These are phyloP conservation scores for Oncorhynchus clarkii DNA, from an alignment of 2,113 vertebrate species.

Conservation along the genomic window DNA sequence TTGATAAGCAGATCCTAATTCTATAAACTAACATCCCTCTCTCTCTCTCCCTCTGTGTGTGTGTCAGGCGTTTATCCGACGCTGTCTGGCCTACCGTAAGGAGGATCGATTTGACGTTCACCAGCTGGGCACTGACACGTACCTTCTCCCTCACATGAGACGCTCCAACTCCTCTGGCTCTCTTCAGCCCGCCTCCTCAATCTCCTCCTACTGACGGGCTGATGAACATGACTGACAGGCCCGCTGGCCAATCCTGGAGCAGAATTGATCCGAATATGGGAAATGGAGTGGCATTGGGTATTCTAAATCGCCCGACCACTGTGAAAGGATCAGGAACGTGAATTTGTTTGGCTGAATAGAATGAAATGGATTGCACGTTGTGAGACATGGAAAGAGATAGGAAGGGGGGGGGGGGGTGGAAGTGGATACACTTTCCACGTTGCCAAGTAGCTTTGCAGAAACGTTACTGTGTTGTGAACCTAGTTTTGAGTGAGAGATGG, in stretches of 20 bases:
- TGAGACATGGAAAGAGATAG: neutral
- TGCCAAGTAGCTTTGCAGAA: too few relatives aligned
- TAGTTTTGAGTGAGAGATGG: constrained; percentile 8
- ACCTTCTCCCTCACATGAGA: constrained; percentile 98
- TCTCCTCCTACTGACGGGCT: constrained; percentile 86
- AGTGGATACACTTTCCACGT: neutral
- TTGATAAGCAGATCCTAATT: too few relatives aligned
- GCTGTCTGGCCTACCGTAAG: constrained; percentile 97
- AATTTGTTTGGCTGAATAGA: constrained; percentile 17
- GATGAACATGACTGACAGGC: constrained; percentile 38
- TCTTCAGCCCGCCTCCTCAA: constrained; percentile 84
- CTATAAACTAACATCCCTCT: too few relatives aligned
- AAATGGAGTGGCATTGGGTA: constrained; percentile 1
- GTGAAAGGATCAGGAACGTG: constrained; percentile 21
- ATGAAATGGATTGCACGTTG: neutral
- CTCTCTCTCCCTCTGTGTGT: neutral
- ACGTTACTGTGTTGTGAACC: neutral
- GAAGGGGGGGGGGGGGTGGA: neutral
- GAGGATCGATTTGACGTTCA: constrained; percentile 98
- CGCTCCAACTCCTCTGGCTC: constrained; percentile 97
- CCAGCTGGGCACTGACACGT: constrained; percentile 93
- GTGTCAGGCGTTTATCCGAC: constrained; percentile 91
- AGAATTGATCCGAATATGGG: constrained; percentile 22
- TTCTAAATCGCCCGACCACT: constrained; percentile 11
- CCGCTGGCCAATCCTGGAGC: constrained; percentile 21